phyloP scores from a whole-genome alignment of 2,888 invertebrate species.

The Ochlodes sylvanus region DNA sequence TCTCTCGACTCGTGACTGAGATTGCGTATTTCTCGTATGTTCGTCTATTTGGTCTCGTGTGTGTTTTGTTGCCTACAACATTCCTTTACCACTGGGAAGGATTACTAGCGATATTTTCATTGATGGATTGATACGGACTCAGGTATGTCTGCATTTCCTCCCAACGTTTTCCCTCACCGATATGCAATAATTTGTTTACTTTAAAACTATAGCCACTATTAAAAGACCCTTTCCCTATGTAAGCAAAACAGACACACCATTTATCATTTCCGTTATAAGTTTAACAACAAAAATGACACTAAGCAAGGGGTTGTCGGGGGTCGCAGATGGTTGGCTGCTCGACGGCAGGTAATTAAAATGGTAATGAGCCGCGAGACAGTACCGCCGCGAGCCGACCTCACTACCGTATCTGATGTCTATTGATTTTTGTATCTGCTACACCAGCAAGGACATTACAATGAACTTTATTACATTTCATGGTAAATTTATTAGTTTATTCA shows the following conservation, averaged over 20 bases:
- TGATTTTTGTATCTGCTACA: constrained; percentile 29
- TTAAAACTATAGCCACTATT: background rate
- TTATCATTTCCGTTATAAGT: constrained; percentile 30
- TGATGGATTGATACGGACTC: too few species aligned
- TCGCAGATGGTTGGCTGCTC: constrained; percentile 45
- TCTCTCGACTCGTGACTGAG: too few species aligned
- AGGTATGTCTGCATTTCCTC: too few species aligned
- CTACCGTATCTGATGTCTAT: constrained; percentile 32
- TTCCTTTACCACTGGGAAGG: too few species aligned
- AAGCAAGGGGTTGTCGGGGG: constrained; percentile 38
- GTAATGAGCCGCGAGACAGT: constrained; percentile 65
- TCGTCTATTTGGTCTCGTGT: too few species aligned
- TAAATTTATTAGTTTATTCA: too few species aligned
- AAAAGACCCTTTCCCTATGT: background rate
- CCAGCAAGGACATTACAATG: background rate
- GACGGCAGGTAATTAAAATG: constrained; percentile 79
- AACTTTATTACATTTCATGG: background rate
- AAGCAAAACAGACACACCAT: constrained; percentile 14
- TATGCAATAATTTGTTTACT: too few species aligned
- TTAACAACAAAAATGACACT: constrained; percentile 29
- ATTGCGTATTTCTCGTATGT: too few species aligned
- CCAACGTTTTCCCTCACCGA: too few species aligned
- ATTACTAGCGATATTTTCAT: too few species aligned
- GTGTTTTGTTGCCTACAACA: too few species aligned
- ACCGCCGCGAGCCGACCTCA: constrained; percentile 1